Percentiles rank a stretch among this genome's conserved stretches.
Evolutionary conservation across 2,797 vertebrate species (phyloP).

Genomic region (Taeniopygia guttata): DNA sequence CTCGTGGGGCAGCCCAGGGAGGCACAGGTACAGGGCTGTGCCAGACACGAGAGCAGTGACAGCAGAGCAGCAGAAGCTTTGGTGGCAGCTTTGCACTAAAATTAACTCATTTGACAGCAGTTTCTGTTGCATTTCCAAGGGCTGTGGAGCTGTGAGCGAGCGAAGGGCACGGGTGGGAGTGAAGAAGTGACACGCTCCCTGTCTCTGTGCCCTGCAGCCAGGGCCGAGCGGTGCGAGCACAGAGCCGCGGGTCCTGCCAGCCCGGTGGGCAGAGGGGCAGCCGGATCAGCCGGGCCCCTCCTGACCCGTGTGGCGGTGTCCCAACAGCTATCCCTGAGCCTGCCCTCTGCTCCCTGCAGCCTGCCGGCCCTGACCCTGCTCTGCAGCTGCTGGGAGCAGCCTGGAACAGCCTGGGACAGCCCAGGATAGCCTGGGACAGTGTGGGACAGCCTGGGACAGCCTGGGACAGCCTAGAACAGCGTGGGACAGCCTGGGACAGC

Average conservation of each 20-base stretch:
- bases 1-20: accelerated
- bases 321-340: accelerated
- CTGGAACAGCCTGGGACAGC: neutral
- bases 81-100: slow-evolving; percentile 21
- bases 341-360: neutral
- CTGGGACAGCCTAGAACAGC: too few relatives aligned
- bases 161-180: neutral
- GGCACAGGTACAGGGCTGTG: neutral
- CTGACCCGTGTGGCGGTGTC: accelerated
- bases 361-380: accelerated
- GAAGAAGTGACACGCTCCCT: accelerated
- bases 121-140: neutral
- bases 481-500: too few relatives aligned
- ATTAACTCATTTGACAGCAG: slow-evolving; percentile 9
- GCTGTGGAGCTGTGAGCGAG: neutral
- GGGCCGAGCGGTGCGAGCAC: neutral
- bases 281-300: accelerated
- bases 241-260: neutral
- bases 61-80: neutral
- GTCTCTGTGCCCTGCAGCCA: neutral
- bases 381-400: neutral
- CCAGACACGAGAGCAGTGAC: neutral
- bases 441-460: too few relatives aligned
- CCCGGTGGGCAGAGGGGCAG: neutral
- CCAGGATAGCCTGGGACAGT: too few relatives aligned